These are phyloP conservation scores for Peromyscus melanophrys DNA, from an alignment of 2,797 vertebrate genomes.

Conservation along the genomic window DNA sequence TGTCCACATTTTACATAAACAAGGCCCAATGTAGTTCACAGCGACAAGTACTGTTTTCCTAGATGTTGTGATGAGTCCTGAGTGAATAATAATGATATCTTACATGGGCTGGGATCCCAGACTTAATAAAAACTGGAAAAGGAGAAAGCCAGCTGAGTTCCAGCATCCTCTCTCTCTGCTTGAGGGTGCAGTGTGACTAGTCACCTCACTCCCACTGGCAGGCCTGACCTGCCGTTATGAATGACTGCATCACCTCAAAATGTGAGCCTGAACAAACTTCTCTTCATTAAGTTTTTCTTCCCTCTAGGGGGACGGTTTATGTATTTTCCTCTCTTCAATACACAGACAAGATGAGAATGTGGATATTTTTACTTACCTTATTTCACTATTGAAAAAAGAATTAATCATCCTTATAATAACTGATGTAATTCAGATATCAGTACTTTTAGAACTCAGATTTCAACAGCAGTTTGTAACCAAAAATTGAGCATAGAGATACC, in stretches of 20 bases:
- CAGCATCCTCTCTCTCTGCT: neutral
- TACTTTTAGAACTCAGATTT: conserved; percentile 57
- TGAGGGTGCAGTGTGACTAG: neutral
- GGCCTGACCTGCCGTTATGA: neutral
- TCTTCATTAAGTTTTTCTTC: neutral
- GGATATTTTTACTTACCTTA: conserved; percentile 41
- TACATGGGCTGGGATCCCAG: neutral
- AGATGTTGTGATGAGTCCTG: neutral
- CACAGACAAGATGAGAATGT: neutral
- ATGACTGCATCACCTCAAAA: neutral
- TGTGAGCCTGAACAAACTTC: neutral
- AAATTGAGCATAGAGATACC: conserved; percentile 50
- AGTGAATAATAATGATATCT: neutral
- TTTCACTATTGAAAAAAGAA: conserved; percentile 53
- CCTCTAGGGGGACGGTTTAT: neutral
- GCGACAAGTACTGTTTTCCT: neutral
- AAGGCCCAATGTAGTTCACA: neutral
- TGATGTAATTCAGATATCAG: conserved; percentile 1
- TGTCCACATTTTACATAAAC: neutral
- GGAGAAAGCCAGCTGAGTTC: neutral
- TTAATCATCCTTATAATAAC: conserved; percentile 28
- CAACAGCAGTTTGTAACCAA: conserved; percentile 7
- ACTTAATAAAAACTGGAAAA: neutral
- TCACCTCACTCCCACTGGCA: neutral
- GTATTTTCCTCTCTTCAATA: neutral